These are phyloP conservation scores for Trematomus bernacchii DNA, from an alignment of 2,797 vertebrate genomes.

Conservation along the genomic window DNA sequence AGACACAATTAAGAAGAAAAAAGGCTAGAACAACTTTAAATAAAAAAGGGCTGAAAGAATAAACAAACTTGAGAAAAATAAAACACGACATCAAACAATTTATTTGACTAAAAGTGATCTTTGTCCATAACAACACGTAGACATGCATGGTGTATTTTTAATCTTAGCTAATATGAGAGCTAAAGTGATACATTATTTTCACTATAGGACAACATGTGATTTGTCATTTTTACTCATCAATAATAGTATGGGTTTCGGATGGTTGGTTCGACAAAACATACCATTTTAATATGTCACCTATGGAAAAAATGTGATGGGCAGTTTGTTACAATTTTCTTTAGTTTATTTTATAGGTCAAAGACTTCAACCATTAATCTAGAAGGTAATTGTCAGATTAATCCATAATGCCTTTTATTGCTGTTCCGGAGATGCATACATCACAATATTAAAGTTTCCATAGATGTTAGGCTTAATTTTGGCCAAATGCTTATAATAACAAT, in stretches of 20 bases:
- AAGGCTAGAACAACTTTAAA: background rate
- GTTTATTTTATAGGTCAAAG: background rate
- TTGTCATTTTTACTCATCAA: background rate
- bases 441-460: background rate
- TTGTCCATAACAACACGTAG: background rate
- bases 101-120: background rate
- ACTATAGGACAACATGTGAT: background rate
- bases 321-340: background rate
- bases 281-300: background rate
- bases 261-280: background rate
- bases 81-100: background rate
- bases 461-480: background rate
- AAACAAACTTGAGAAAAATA: background rate
- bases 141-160: background rate
- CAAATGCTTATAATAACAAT: background rate
- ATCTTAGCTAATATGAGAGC: background rate
- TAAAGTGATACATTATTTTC: background rate
- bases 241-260: background rate
- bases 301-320: background rate
- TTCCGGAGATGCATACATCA: background rate
- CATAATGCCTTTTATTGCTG: background rate
- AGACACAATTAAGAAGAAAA: conserved; percentile 17
- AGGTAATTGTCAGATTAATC: background rate
- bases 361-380: background rate
- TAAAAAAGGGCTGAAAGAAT: background rate